phyloP scores from a whole-genome alignment of 53 echinoderm and acorn worm species.

The Henricia sp. region DNA sequence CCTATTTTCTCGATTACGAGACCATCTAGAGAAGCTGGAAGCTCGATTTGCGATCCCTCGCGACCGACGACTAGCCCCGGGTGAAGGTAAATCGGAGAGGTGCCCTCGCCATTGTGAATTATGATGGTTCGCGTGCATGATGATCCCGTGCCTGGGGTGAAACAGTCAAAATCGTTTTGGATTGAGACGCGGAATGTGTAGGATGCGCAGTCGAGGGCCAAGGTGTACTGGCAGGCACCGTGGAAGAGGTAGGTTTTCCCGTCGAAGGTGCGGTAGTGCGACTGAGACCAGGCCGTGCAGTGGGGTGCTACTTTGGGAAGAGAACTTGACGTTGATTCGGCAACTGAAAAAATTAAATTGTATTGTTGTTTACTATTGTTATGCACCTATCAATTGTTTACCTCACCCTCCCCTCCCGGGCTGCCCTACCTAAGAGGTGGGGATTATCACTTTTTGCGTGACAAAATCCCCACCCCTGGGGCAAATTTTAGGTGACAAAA shows the following conservation, averaged over 20 bases:
- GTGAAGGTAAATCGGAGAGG: conserved; percentile 47
- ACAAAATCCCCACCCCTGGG: no score
- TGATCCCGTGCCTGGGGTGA: conserved; percentile 23
- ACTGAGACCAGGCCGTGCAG: conserved; percentile 81
- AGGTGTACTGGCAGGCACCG: conserved; percentile 74
- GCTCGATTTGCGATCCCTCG: conserved; percentile 35
- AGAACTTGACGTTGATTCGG: no score
- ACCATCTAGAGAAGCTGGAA: conserved; percentile 69
- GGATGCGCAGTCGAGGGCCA: conserved; percentile 72
- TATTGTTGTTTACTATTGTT: no score
- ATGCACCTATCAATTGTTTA: no score
- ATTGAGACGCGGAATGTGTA: conserved; percentile 81
- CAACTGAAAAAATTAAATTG: no score
- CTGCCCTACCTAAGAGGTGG: no score
- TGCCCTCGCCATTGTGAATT: conserved; percentile 70
- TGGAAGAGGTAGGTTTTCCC: conserved; percentile 76
- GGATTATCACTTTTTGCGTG: no score
- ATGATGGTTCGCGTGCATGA: conserved; percentile 64
- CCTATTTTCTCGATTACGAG: conserved; percentile 73
- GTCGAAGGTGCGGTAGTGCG: conserved; percentile 80
- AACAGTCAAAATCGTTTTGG: conserved; percentile 76
- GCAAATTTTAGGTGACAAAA: no score
- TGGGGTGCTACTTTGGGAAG: conserved; percentile 37
- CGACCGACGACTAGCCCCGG: conserved; percentile 62
- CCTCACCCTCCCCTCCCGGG: no score